Percentiles rank a stretch among this genome's conserved stretches.
Evolutionary conservation across 2,888 invertebrate genomes (phyloP).

Genomic region (Dioctria linearis): DNA sequence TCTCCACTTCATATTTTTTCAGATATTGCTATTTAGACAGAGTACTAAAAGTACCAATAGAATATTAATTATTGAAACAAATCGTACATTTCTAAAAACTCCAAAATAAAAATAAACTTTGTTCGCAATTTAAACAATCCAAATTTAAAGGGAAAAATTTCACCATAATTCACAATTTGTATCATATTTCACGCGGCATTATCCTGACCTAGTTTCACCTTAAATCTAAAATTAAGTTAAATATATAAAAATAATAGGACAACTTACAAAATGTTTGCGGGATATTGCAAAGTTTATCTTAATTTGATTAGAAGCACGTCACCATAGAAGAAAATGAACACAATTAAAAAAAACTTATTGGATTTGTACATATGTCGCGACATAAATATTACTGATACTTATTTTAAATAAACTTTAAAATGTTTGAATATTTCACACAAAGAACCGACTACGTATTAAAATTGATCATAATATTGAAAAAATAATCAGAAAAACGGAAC

Average conservation of each 20-base stretch:
- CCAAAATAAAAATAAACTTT: background rate
- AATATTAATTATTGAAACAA: too few relatives aligned
- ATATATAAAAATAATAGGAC: background rate
- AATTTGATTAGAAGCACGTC: conserved; percentile 31
- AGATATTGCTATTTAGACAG: too few relatives aligned
- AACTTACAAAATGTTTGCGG: conserved; percentile 13
- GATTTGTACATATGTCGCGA: background rate
- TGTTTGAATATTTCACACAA: background rate
- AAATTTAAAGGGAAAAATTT: background rate
- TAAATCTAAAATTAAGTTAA: background rate
- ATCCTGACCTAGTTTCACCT: background rate
- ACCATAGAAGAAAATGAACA: conserved; percentile 16
- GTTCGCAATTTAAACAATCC: background rate
- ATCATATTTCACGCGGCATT: too few relatives aligned
- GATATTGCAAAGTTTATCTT: conserved; percentile 20
- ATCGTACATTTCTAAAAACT: background rate
- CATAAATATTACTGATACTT: background rate
- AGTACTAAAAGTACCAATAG: too few relatives aligned
- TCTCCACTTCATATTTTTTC: too few relatives aligned
- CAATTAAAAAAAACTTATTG: conserved; percentile 6
- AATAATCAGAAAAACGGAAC: background rate
- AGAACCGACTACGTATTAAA: background rate
- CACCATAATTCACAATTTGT: too few relatives aligned
- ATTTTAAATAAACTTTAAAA: background rate
- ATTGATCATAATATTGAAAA: background rate